Percentiles rank a stretch among this genome's conserved stretches.
Conservation (phyloP, 2,888 invertebrate species). For the Autographa gamma region DNA sequence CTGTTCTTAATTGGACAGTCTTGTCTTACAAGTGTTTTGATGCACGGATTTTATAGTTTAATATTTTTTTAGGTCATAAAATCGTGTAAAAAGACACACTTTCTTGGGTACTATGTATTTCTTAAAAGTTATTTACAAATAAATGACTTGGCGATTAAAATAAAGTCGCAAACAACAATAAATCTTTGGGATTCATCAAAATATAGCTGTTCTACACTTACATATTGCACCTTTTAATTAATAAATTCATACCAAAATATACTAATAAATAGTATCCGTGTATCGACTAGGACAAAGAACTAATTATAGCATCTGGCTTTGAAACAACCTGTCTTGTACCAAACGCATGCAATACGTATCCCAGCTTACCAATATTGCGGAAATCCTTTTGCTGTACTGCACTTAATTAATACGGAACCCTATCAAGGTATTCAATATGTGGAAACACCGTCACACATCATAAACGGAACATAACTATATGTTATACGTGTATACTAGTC, state of each 20-base stretch:
- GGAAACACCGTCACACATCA: slow-evolving; percentile 16
- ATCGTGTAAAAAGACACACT: background rate
- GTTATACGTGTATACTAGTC: background rate
- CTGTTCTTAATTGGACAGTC: slow-evolving; percentile 76
- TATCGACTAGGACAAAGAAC: background rate
- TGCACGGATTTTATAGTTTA: slow-evolving; percentile 19
- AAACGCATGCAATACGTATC: slow-evolving; percentile 24
- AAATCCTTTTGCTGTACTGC: slow-evolving; percentile 38
- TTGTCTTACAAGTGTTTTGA: slow-evolving; percentile 59
- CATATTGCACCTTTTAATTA: background rate
- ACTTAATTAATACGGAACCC: slow-evolving; percentile 41
- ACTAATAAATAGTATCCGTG: background rate
- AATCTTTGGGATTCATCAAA: no score
- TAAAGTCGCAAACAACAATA: no score
- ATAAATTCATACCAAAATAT: background rate
- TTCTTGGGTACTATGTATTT: background rate
- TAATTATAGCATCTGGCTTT: slow-evolving; percentile 26
- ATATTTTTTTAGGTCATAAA: background rate
- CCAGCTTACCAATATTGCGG: slow-evolving; percentile 32
- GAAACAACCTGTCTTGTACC: slow-evolving; percentile 16
- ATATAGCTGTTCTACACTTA: no score
- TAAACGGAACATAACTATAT: background rate
- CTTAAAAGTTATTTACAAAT: no score
- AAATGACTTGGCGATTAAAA: no score
- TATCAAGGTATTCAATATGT: slow-evolving; percentile 1